Base-by-base conservation (phyloP, 2,888 invertebrate genomes). In the Gryllus longicercus region DNA sequence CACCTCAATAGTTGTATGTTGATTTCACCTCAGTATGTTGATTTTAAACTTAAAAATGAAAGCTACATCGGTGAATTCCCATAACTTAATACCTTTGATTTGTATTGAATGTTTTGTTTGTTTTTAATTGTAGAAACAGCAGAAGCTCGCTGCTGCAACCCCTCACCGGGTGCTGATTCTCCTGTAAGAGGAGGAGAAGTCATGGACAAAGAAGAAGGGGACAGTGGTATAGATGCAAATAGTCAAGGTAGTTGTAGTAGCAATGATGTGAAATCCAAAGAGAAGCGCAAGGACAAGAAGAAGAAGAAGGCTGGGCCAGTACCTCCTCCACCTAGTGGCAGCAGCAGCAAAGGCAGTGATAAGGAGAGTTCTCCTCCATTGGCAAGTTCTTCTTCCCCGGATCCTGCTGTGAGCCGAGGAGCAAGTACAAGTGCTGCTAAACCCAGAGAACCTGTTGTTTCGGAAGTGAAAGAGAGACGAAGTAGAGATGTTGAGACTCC, bases 181-280 rank as follows among this genome's bases (percentile, higher is more conserved):
- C 85, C 87, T n/a, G 85, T 86, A 78, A 84, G 87, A 80, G 86
- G 85, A 80, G 85, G 84, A 63, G 87, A 86, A 83, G 82, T 84
- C n/a, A 85, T 85, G 50, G 92, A 92, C 84, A 93, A 93, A 85
- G 96, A 96, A 86, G 96, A 96, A 86, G 95, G 95, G 50, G 95
- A 95, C 87, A 95, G 95, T 84, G 96, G 96, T 82, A 95, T 96
- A 84, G 96, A 96, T 87, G 94, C 94, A 82, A 94, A 94, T 87
- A 94, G 94, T 84, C 95, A 96, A 89, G 96, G 95, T 77, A 95
- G 95, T 81, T 96, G 95, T 87, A 94, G 94, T 77, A 95, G 95
- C 84, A 94, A 93, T 82, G 95, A 96, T 85, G 93, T 94, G 80
- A 95, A 95, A 86, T 84, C 84, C 76, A 84, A 83, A 81, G 91